Evolutionary conservation across 2,113 vertebrate genomes (phyloP).

Genomic region (Taxidea taxus): DNA sequence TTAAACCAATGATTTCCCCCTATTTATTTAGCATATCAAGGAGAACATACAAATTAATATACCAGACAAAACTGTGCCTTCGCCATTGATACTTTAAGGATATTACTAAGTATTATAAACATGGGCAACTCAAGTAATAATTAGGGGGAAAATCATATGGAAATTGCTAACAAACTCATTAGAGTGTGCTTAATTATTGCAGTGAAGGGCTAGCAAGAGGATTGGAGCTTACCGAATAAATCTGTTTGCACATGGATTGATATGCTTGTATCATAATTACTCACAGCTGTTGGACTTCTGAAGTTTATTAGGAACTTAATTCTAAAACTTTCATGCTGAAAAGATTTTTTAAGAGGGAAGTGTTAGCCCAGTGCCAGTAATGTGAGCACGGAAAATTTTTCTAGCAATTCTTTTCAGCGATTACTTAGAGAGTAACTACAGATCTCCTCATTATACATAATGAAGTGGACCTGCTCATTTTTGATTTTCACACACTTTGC

Average conservation of each 20-base stretch:
- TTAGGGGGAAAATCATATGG: conserved; percentile 72
- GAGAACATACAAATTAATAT: conserved; percentile 57
- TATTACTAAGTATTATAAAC: conserved; percentile 72
- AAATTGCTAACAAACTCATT: conserved; percentile 76
- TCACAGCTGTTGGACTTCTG: conserved; percentile 75
- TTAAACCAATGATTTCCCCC: conserved; percentile 29
- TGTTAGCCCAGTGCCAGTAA: not conserved
- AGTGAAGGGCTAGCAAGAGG: conserved; percentile 66
- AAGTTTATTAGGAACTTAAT: conserved; percentile 71
- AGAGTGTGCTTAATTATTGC: conserved; percentile 67
- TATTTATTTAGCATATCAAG: conserved; percentile 49
- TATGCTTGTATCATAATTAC: conserved; percentile 75
- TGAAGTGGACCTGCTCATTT: conserved; percentile 62
- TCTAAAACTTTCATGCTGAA: conserved; percentile 69
- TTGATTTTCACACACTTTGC: conserved; percentile 66
- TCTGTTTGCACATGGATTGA: conserved; percentile 75
- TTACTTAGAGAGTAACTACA: conserved; percentile 38
- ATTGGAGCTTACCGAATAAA: conserved; percentile 75
- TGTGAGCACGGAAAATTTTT: not conserved
- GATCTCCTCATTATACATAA: conserved; percentile 42
- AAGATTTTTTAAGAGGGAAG: conserved; percentile 29
- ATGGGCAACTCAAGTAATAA: conserved; percentile 75
- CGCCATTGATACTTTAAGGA: conserved; percentile 71
- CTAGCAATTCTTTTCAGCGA: conserved; percentile 14
- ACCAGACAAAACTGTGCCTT: conserved; percentile 60